Conservation (phyloP, 2,113 vertebrate species). For the Salvelinus sp. region DNA sequence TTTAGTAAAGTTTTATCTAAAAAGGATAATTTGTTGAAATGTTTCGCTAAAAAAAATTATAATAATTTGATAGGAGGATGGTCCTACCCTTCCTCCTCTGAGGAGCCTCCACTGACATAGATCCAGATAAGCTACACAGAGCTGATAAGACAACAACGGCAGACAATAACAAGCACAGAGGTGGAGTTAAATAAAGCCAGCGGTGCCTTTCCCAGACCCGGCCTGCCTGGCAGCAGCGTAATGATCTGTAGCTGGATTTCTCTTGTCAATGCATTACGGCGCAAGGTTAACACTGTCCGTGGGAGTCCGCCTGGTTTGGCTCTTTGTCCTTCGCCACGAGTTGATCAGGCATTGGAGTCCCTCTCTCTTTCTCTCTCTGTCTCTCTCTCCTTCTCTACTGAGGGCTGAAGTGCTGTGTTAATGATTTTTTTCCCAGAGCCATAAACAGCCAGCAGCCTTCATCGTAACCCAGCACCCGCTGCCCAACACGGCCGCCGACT, state of each 20-base stretch:
- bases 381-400: neutral
- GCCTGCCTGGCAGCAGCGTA: neutral
- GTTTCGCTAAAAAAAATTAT: too few relatives aligned
- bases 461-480: constrained; percentile 97
- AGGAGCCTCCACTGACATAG: neutral
- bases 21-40: too few relatives aligned
- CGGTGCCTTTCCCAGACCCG: too few relatives aligned
- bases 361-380: too few relatives aligned
- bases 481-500: constrained; percentile 94
- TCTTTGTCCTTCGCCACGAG: neutral
- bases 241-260: neutral
- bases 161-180: neutral
- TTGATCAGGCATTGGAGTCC: neutral
- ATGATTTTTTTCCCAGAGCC: constrained; percentile 80
- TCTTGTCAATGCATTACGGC: neutral
- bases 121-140: neutral
- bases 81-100: too few relatives aligned
- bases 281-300: neutral
- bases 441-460: constrained; percentile 97
- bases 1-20: too few relatives aligned
- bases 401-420: neutral
- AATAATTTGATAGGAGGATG: too few relatives aligned
- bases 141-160: neutral
- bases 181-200: neutral
- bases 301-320: neutral